phyloP scores from a whole-genome alignment of 2,113 vertebrate species.

The Tragelaphus scriptus region DNA sequence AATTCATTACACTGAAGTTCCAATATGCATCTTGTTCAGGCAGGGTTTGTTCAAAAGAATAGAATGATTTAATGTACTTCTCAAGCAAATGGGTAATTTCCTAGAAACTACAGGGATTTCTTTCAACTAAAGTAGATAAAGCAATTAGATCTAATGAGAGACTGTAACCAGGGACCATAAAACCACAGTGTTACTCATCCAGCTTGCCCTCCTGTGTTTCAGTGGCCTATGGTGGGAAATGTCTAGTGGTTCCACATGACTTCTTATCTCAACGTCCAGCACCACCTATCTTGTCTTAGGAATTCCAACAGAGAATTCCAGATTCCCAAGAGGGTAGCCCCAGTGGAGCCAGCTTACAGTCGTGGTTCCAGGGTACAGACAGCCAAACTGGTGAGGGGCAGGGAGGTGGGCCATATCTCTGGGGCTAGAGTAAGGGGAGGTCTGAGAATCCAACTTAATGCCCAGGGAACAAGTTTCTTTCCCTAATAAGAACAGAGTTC shows the following conservation, averaged over 20 bases:
- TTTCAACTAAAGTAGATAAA: background rate
- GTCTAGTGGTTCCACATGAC: background rate
- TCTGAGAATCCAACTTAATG: background rate
- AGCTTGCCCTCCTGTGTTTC: background rate
- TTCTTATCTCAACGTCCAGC: background rate
- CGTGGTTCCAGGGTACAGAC: background rate
- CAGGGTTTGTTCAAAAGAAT: background rate
- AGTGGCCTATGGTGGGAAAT: background rate
- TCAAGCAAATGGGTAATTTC: background rate
- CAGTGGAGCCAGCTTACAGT: background rate
- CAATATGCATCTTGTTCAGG: background rate
- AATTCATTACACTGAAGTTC: background rate
- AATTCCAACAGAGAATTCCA: background rate
- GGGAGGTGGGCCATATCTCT: background rate
- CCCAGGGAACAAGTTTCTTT: background rate
- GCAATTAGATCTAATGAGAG: background rate
- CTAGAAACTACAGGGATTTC: background rate
- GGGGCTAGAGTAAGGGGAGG: background rate
- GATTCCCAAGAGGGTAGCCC: background rate
- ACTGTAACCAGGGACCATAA: background rate
- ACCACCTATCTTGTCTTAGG: background rate
- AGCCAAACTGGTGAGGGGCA: accelerated
- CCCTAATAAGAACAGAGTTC: background rate
- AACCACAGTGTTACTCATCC: background rate
- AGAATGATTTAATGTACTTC: background rate